Evolutionary conservation across 2,888 invertebrate species (phyloP), one percentile per base, ranked within the genome.

Genomic region (Volucella zonaria): DNA sequence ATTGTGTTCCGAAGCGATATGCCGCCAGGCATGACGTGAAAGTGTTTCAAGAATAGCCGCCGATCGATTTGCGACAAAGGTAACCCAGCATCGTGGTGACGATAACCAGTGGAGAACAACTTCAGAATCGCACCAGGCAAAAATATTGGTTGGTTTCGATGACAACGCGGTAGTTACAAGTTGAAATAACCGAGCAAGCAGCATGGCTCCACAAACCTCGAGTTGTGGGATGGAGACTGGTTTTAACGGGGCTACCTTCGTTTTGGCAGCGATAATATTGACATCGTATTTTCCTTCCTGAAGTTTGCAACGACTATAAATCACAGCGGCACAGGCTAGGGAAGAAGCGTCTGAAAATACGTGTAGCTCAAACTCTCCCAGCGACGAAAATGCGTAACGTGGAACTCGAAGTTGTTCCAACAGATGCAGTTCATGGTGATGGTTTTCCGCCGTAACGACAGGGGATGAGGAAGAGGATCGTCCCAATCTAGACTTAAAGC

Each of bases 61-160:
- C 14, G 73, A 81, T 1, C 81, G 51, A 31, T 80, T 81, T 43
- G 77, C 54, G 0, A 82, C 79, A 18, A 81, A 86, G 0, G 83
- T 79, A 15, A 47, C 73, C 86, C 83, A 87, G 12, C 64, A 80
- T 11, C 83, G 51, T 0, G 81, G 86, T n/a, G 75, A 59, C 6
- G 82, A 80, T 1, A 90, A 54, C 89, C 90, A 90, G 40, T 83
- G 75, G 1, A 89, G 67, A 1, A 88, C 88, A n/a, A 89, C 87
- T 11, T 87, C 87, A 0, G 89, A 90, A 73, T 90, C 90, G 1
- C 88, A 87, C 85, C 85, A 87, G 14, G 82, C 85, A 42, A 51
- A 61, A 51, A 52, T 4, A 1, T 18, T 18, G 18, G 14, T 67
- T 12, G 66, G 67, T 15, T 59, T 74, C 1, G 2, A 40, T 15